These are phyloP conservation scores for Oscheius sp. DNA, from an alignment of 2,888 invertebrate genomes.

Conservation along the genomic window DNA sequence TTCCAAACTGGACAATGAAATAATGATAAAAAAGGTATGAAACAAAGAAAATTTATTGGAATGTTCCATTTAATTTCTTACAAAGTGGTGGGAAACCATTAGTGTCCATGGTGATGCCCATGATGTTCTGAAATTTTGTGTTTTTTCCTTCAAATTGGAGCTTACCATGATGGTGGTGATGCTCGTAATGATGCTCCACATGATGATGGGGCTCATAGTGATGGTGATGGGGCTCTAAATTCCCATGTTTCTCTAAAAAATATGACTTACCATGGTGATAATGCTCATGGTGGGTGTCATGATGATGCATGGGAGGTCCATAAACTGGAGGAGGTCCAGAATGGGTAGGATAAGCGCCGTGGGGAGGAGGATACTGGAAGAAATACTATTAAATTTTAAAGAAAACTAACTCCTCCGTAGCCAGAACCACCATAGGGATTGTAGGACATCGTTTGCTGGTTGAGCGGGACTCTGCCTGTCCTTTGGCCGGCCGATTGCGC, in stretches of 20 bases:
- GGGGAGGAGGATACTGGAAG: neutral
- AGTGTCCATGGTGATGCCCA: neutral
- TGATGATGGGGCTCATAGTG: neutral
- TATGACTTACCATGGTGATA: neutral
- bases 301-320: neutral
- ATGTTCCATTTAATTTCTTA: neutral
- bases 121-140: too few relatives aligned
- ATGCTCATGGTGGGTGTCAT: neutral
- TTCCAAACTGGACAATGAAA: too few relatives aligned
- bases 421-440: neutral
- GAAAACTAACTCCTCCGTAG: neutral
- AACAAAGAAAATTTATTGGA: neutral
- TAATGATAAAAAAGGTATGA: neutral
- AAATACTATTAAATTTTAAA: neutral
- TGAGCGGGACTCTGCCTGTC: too few relatives aligned
- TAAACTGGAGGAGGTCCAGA: neutral
- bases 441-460: neutral
- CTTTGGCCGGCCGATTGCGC: too few relatives aligned
- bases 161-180: neutral
- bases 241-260: too few relatives aligned
- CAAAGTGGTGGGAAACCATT: neutral
- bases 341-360: too few relatives aligned
- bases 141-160: too few relatives aligned
- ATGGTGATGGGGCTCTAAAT: too few relatives aligned
- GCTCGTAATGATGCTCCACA: conserved; percentile 1